A percentile compares a stretch with the other conserved stretches of the same genome.
Conservation (phyloP, 1,140 invertebrate species). For the Aphelenchoides avenae region DNA sequence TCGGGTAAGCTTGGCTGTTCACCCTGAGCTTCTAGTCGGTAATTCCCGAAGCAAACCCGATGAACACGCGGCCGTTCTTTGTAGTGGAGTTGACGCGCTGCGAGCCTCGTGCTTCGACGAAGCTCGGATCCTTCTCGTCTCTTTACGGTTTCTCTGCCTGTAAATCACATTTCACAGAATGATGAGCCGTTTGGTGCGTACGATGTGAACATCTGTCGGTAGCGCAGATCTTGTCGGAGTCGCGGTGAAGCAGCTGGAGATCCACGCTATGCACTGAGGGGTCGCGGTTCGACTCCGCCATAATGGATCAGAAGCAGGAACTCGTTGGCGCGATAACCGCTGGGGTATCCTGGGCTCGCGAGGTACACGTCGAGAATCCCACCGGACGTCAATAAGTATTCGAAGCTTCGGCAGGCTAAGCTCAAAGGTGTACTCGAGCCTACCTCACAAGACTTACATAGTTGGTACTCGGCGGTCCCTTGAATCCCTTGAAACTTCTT, state of each 20-base stretch:
- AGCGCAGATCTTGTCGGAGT: constrained; percentile 20
- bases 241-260: constrained; percentile 35
- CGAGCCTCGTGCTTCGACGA: constrained; percentile 29
- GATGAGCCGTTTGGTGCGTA: constrained; percentile 6
- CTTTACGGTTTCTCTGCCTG: constrained; percentile 4
- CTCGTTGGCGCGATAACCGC: constrained; percentile 21
- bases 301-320: constrained; percentile 42
- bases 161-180: background rate
- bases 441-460: constrained; percentile 20
- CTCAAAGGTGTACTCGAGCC: background rate
- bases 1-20: too few relatives aligned
- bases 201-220: constrained; percentile 21
- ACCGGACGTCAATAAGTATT: constrained; percentile 31
- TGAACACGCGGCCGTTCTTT: constrained; percentile 36
- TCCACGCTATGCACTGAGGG: constrained; percentile 40
- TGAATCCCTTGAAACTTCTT: constrained; percentile 41
- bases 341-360: constrained; percentile 41
- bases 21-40: background rate
- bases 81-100: constrained; percentile 40
- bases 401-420: constrained; percentile 46
- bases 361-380: constrained; percentile 36
- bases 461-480: constrained; percentile 38
- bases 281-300: constrained; percentile 48
- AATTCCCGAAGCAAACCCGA: constrained; percentile 23
- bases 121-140: background rate